A percentile compares a stretch with the other conserved stretches of the same genome.
These are phyloP conservation scores for Celastrina argiolus DNA, from an alignment of 2,888 invertebrate species.

Conservation along the genomic window DNA sequence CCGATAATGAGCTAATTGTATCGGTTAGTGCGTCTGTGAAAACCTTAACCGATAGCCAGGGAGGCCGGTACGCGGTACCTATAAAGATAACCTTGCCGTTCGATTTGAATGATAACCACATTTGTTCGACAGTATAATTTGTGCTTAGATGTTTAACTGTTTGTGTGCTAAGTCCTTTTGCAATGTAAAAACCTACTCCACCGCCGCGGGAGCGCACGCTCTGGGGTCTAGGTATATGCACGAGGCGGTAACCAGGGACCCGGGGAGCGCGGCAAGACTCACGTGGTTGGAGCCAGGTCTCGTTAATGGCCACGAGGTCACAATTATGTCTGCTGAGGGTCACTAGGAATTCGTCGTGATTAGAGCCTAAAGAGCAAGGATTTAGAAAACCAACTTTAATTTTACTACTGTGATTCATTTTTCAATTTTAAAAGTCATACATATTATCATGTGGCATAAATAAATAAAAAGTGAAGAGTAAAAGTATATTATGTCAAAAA, in stretches of 20 bases:
- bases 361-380: constrained; percentile 33
- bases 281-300: constrained; percentile 35
- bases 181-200: background rate
- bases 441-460: too few relatives aligned
- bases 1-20: too few relatives aligned
- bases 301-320: constrained; percentile 36
- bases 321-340: constrained; percentile 27
- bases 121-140: background rate
- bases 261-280: constrained; percentile 25
- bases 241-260: background rate
- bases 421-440: too few relatives aligned
- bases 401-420: too few relatives aligned
- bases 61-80: too few relatives aligned
- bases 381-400: constrained; percentile 33
- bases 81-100: background rate
- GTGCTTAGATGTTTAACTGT: background rate
- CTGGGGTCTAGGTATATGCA: background rate
- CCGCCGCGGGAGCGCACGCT: background rate
- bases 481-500: too few relatives aligned
- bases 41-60: too few relatives aligned
- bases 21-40: too few relatives aligned
- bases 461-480: too few relatives aligned
- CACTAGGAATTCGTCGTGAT: constrained; percentile 32
- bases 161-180: background rate
- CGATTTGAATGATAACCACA: background rate